These are phyloP conservation scores for Callithrix jacchus DNA, from an alignment of 2,113 vertebrate species.

Conservation along the genomic window DNA sequence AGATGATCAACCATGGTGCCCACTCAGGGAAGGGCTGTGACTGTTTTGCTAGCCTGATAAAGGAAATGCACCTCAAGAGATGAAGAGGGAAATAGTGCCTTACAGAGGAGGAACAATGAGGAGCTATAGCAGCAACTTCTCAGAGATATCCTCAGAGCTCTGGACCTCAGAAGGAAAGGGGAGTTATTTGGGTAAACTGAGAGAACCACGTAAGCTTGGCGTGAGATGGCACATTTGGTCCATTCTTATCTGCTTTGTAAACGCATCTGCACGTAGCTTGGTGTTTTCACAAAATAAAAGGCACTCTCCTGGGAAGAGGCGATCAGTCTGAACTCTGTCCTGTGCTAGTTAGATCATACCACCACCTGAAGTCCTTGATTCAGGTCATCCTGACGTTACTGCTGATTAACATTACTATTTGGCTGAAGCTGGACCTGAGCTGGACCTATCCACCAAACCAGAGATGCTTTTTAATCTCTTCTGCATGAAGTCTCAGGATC, in stretches of 20 bases:
- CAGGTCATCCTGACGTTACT: background rate
- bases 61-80: background rate
- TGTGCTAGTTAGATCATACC: background rate
- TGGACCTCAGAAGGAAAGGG: background rate
- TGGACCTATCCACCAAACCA: background rate
- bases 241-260: background rate
- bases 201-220: background rate
- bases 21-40: background rate
- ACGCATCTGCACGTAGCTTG: background rate
- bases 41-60: background rate
- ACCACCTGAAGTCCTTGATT: background rate
- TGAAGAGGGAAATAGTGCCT: no score
- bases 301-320: background rate
- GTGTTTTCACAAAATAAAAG: background rate
- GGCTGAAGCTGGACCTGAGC: background rate
- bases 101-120: background rate
- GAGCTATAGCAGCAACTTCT: no score
- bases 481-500: background rate
- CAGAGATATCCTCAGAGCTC: background rate
- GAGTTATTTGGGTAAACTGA: background rate
- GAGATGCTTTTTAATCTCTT: background rate
- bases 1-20: background rate
- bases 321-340: background rate
- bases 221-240: fast-evolving
- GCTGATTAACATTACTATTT: background rate